phyloP scores from a whole-genome alignment of 2,888 invertebrate genomes.

The Drosophila nr. perissopoda region DNA sequence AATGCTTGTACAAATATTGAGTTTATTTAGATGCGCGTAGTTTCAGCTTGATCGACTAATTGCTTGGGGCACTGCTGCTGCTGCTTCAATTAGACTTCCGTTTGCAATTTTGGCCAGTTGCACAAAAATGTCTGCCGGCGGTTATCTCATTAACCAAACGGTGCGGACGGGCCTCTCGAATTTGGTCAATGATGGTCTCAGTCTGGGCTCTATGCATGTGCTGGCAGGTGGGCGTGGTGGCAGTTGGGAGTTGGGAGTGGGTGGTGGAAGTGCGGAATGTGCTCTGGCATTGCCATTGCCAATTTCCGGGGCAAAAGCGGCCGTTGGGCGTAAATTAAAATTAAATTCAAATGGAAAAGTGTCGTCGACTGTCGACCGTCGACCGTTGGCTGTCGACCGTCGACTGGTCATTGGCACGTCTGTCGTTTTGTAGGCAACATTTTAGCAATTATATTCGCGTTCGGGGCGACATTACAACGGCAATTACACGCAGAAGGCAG shows the following conservation, averaged over 20 bases:
- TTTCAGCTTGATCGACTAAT: constrained; percentile 61
- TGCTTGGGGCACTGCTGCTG: constrained; percentile 30
- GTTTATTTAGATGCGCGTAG: constrained; percentile 18
- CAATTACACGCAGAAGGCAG: constrained; percentile 76
- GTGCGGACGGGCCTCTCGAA: constrained; percentile 62
- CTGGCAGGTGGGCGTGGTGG: background rate
- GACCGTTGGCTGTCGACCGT: constrained; percentile 8
- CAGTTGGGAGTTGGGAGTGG: background rate
- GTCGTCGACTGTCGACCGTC: constrained; percentile 51
- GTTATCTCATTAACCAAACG: constrained; percentile 66
- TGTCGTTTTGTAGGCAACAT: constrained; percentile 68
- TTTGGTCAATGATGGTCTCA: constrained; percentile 31
- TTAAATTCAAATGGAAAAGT: constrained; percentile 81
- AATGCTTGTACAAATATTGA: background rate
- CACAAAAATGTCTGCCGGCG: constrained; percentile 65
- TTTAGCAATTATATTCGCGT: constrained; percentile 82
- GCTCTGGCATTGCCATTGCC: constrained; percentile 65
- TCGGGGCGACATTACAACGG: constrained; percentile 78
- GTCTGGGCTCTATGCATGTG: background rate
- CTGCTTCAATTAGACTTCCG: constrained; percentile 72
- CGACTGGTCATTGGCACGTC: constrained; percentile 73
- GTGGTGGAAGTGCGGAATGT: constrained; percentile 30
- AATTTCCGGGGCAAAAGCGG: constrained; percentile 69
- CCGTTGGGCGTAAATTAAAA: constrained; percentile 80
- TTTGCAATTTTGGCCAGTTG: constrained; percentile 63